Base-by-base conservation (phyloP, 2,888 invertebrate genomes). In the Quadroppia sp. region DNA sequence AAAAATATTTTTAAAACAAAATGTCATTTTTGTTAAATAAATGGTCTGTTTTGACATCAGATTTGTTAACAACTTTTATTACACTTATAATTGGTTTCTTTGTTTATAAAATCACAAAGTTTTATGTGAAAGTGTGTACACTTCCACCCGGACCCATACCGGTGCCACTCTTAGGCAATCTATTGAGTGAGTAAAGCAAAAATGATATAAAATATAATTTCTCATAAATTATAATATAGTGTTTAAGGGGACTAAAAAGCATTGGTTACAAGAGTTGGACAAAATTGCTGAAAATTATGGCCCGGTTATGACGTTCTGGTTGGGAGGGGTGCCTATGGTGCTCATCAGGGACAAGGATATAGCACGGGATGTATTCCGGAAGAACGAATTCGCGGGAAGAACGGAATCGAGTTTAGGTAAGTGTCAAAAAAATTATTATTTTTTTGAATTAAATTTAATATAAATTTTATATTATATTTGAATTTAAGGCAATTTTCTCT, bases 381-480 rank as follows among this genome's bases (percentile, higher is more conserved):
- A 64, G n/a, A 64, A 64, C 17, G 13, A 64, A 17, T 64, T 64
- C 13, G 9, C 64, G 4, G 64, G 64, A 64, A 11, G 64, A 20
- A 6, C 4, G 9, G 17, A 17, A 4, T n/a, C 20, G 7, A 15
- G 15, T 64, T 30, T 30, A 3, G 13, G 64, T 64, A 15, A 64
- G 64, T n/a, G n/a, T n/a, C n/a, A n/a, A n/a, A n/a, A n/a, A n/a
- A n/a, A n/a, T n/a, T n/a, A n/a, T n/a, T n/a, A n/a, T n/a, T n/a
- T n/a, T n/a, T n/a, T n/a, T n/a, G n/a, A n/a, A n/a, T n/a, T n/a
- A n/a, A n/a, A n/a, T n/a, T n/a, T n/a, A n/a, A n/a, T n/a, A n/a
- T n/a, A n/a, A n/a, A n/a, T n/a, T n/a, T n/a, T n/a, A n/a, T n/a
- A n/a, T n/a, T n/a, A n/a, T n/a, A n/a, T n/a, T n/a, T n/a, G n/a